Conservation (phyloP, 1,140 invertebrate species). For the Heliconius nattereri region DNA sequence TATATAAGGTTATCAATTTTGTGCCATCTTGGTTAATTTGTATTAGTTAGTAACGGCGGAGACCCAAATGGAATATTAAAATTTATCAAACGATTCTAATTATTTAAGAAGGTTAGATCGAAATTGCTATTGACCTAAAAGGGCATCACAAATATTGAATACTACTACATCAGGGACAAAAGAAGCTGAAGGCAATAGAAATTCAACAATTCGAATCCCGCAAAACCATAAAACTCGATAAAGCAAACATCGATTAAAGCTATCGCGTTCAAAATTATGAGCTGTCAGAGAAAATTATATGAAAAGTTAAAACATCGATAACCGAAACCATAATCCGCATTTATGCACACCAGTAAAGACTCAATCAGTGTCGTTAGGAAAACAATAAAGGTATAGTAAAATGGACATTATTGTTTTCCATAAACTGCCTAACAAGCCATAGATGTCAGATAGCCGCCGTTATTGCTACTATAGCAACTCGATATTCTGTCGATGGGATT, state of each 20-base stretch:
- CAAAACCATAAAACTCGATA: conserved; percentile 14
- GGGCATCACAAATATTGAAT: neutral
- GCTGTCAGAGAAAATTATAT: conserved; percentile 37
- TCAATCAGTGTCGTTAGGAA: conserved; percentile 43
- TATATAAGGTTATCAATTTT: too few species aligned
- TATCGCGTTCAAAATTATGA: conserved; percentile 35
- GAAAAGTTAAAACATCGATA: conserved; percentile 30
- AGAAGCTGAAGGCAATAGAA: neutral
- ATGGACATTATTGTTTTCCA: conserved; percentile 45
- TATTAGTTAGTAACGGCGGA: too few species aligned
- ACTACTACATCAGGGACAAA: neutral
- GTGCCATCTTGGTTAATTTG: too few species aligned
- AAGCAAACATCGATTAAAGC: conserved; percentile 25
- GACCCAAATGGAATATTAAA: neutral
- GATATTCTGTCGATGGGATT: conserved; percentile 20
- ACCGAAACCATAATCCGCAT: conserved; percentile 28
- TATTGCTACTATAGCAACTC: conserved; percentile 33
- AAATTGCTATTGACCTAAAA: neutral
- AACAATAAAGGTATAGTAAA: conserved; percentile 44
- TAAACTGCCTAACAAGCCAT: conserved; percentile 44
- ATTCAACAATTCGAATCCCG: conserved; percentile 4
- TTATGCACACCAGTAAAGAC: conserved; percentile 41
- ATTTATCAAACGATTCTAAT: neutral
- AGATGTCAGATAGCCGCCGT: conserved; percentile 34
- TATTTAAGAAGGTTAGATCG: neutral